Evolutionary conservation across 2,113 vertebrate genomes (phyloP), one percentile per base, ranked within the genome.

Genomic region (Rhagologus leucostigma): DNA sequence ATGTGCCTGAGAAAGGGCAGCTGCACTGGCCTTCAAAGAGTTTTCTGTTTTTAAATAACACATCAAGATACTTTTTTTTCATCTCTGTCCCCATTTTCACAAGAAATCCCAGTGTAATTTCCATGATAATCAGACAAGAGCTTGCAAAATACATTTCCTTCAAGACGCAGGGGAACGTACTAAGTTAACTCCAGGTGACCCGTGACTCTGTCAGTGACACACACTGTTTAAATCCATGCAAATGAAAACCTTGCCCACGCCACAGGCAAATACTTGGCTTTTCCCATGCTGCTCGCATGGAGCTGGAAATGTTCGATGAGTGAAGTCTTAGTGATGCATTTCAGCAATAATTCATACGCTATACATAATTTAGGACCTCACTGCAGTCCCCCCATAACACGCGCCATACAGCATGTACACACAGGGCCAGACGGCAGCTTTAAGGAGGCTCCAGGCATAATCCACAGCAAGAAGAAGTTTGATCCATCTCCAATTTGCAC

Each of bases 401-500:
- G 8, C 16, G 0, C 77, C 19, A 39, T 67, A 50, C 88, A 44
- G 80, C 3, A 0, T 50, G 83, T 81, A 90, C 92, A 87, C 88
- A 64, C 44, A 49, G 74, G 79, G 83, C 80, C 90, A 92, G 88
- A 46, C 73, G 0, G 79, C 87, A 49, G 93, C 93, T 93, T 90
- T 87, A 89, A 93, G 96, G 96, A 86, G 80, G 96, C 96, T 95
- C 88, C 89, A 90, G 93, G 96, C 96, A 42, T 60, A 92, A 96
- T 93, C 80, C 41, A 13, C 84, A 68, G 73, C 8, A 86, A 86
- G 93, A 49, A 73, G 62, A 64, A 96, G 90, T 84, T 95, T 96
- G 95, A 96, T 96, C 96, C 83, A 75, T 93, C 90, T 93, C 92
- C 88, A 95, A 68, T 96, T 96, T 96, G 92, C 96, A 97, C 96